Base-by-base conservation (phyloP, 2,113 vertebrate genomes). In the Gymnogyps californianus region DNA sequence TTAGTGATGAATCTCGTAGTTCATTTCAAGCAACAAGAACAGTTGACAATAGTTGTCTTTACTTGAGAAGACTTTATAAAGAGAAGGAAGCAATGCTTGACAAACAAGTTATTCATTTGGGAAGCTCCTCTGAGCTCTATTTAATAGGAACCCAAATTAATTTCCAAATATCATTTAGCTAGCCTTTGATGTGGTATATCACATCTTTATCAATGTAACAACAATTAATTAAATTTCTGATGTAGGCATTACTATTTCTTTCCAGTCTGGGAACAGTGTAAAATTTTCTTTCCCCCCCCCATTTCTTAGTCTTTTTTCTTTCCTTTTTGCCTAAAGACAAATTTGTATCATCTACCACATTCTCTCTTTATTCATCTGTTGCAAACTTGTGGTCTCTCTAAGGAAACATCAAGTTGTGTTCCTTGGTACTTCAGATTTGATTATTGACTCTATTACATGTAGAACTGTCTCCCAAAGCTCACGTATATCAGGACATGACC, bases 71-170 rank as follows among this genome's bases (percentile, higher is more conserved):
- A 81, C 79, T 91, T 95, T 14, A 90, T 89, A 90, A 97, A 96
- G 78, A 94, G 80, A 90, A 90, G 52, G 51, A 95, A 96, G 71
- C 66, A 90, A 47, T 83, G 72, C 51, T 83, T 90, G 74, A 87
- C 84, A 96, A 96, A 96, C 94, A 94, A 85, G 87, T 58, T 85
- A 95, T 80, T 96, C 75, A 94, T 88, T 80, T 96, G 93, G 84
- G 89, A 97, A 94, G 70, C 58, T 93, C 91, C 84, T 97, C 81
- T 83, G 75, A 96, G 87, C 70, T 87, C 87, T 88, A 10, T 87
- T 96, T 96, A 95, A 96, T 95, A 93, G 89, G 83, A 97, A 97
- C 46, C 62, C 69, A 97, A 95, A 96, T 96, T 96, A 96, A 97
- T 97, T 97, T 96, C 78, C 89, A 94, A 94, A 83, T 95, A 95